Evolutionary conservation across 1,140 invertebrate genomes (phyloP).

Genomic region (Anagrus nilaparvatae): DNA sequence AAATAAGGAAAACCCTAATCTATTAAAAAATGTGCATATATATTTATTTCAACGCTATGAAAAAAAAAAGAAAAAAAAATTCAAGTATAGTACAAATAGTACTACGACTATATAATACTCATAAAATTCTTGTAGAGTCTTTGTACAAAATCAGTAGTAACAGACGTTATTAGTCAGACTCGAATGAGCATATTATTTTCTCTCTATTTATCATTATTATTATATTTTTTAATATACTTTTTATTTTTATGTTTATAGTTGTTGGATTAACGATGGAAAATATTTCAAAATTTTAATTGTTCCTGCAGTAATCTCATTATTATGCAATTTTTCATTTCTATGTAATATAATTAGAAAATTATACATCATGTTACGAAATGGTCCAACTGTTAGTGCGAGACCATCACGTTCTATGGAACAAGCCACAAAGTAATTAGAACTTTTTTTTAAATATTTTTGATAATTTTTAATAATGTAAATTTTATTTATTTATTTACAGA

Average conservation of each 20-base stretch:
- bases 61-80: too few species aligned
- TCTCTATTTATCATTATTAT: too few species aligned
- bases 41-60: too few species aligned
- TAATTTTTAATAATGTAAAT: neutral
- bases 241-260: conserved; percentile 43
- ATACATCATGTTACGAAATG: conserved; percentile 73
- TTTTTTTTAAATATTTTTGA: neutral
- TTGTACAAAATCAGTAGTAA: too few species aligned
- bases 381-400: conserved; percentile 47
- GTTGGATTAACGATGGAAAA: conserved; percentile 71
- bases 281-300: conserved; percentile 65
- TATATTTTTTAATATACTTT: too few species aligned
- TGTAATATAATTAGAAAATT: conserved; percentile 89
- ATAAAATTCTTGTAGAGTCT: too few species aligned
- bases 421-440: conserved; percentile 60
- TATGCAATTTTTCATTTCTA: conserved; percentile 81
- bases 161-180: too few species aligned
- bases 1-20: too few species aligned
- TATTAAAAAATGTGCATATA: too few species aligned
- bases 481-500: conserved; percentile 33
- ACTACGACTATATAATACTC: too few species aligned
- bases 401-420: conserved; percentile 62
- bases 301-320: conserved; percentile 68
- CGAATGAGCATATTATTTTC: too few species aligned
- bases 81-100: too few species aligned